These are phyloP conservation scores for Acleris laterana DNA, from an alignment of 2,888 invertebrate species.

Conservation along the genomic window DNA sequence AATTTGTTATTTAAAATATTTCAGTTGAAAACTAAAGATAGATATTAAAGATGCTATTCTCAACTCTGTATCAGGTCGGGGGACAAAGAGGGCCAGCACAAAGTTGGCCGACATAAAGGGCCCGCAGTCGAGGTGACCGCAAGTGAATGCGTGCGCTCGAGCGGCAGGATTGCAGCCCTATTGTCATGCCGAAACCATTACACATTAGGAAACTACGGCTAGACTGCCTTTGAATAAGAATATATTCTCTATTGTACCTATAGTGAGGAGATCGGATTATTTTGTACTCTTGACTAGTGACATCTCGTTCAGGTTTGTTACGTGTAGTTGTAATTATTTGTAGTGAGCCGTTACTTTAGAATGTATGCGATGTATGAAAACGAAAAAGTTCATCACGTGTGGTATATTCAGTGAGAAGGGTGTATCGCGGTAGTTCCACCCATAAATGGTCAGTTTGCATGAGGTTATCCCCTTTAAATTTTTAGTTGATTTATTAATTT, in stretches of 20 bases:
- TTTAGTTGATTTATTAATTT: no score
- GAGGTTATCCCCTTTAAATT: no score
- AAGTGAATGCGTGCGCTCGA: conserved; percentile 58
- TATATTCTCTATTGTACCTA: conserved; percentile 25
- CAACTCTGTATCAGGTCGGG: conserved; percentile 54
- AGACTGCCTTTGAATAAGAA: conserved; percentile 35
- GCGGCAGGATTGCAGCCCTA: conserved; percentile 53
- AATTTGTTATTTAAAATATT: no score
- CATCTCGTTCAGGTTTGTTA: not conserved
- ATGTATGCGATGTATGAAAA: no score
- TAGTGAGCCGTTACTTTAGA: no score
- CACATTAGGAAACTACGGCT: conserved; percentile 38
- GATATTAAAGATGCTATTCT: conserved; percentile 22
- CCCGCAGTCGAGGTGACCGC: conserved; percentile 72
- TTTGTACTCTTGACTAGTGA: conserved; percentile 3
- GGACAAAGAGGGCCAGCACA: conserved; percentile 54
- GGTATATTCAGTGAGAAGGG: no score
- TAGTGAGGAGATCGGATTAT: conserved; percentile 24
- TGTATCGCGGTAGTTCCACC: no score
- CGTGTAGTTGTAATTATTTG: not conserved
- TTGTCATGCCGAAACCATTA: conserved; percentile 50
- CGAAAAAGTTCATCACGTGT: no score
- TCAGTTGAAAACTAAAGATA: not conserved
- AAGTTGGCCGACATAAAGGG: conserved; percentile 63
- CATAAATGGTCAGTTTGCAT: no score